Base-by-base conservation (phyloP, 2,113 vertebrate species). In the Cephalopholis sonnerati region DNA sequence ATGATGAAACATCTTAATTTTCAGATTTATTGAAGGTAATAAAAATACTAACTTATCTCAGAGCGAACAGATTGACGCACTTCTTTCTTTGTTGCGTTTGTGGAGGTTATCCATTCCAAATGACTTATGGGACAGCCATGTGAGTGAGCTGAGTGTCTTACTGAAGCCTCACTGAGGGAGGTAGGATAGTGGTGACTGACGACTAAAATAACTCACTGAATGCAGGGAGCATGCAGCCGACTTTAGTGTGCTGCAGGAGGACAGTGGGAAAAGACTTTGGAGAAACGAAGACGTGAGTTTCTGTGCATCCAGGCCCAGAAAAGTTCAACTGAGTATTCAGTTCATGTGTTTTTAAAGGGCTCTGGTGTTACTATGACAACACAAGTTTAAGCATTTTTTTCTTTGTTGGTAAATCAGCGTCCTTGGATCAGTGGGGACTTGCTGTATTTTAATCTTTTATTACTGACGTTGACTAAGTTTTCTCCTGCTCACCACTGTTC, bases 101-200 rank as follows among this genome's bases (percentile, higher is more conserved):
- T 63, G 65, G 70, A 90, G 63, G 81, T 87, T 75, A 91, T 91
- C 84, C 83, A 91, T 91, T 94, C 90, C 92, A 87, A 27, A 70
- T 20, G 79, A 81, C 44, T 70, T 81, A 62, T 72, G 78, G 73
- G 83, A 89, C 66, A 83, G 76, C 66, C 39, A 68, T 51, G 71
- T 54, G 63, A 73, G 85, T 57, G 80, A 87, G 67, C 70, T 17
- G 62, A 13, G 72, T 53, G 89, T 91, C 78, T 90, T 74, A 84
- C 50, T 87, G 64, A 77, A 51, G 72, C 57, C 70, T 83, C n/a
- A 22, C 74, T 39, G 74, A 83, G 22, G 55, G 55, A 83, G 39
- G 69, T n/a, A 2, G 66, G 75, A 77, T 11, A 5, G 58, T 77
- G 58, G 58, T 77, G 63, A 74, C 20, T 0, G 20, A 18, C 79